phyloP scores from a whole-genome alignment of 2,888 invertebrate species.

The Andrena praecox region DNA sequence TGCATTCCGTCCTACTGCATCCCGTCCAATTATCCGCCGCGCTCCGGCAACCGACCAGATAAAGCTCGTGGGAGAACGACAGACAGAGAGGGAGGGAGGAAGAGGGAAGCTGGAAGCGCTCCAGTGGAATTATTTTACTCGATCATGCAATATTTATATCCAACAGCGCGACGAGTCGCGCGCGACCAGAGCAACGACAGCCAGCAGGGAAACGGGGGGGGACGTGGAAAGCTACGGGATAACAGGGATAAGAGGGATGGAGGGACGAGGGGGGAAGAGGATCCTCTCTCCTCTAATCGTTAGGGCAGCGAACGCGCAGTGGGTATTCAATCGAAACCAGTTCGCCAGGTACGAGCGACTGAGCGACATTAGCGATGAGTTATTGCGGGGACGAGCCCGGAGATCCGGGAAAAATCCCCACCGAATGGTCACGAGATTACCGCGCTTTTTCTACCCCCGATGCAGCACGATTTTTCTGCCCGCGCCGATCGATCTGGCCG shows the following conservation, averaged over 20 bases:
- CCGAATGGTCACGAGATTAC: constrained; percentile 57
- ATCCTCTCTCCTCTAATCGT: constrained; percentile 59
- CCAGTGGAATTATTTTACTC: constrained; percentile 64
- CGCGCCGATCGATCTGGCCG: background rate
- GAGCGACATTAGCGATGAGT: constrained; percentile 66
- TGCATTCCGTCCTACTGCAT: constrained; percentile 71
- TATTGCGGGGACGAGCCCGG: constrained; percentile 43
- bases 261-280: constrained; percentile 2
- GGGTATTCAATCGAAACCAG: constrained; percentile 68
- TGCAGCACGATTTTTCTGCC: constrained; percentile 20
- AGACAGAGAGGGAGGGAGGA: constrained; percentile 11
- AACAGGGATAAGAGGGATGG: constrained; percentile 3
- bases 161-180: constrained; percentile 23
- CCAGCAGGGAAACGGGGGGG: constrained; percentile 5
- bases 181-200: constrained; percentile 24
- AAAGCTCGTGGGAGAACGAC: constrained; percentile 40
- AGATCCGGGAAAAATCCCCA: constrained; percentile 57
- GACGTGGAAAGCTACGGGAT: background rate
- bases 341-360: constrained; percentile 53
- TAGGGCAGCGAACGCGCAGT: constrained; percentile 28
- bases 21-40: constrained; percentile 70
- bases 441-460: constrained; percentile 25
- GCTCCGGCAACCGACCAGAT: constrained; percentile 56
- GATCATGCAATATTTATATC: constrained; percentile 69
- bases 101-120: constrained; percentile 30